phyloP scores from a whole-genome alignment of 2,113 vertebrate genomes.

The Sinocyclocheilus maitianheensis region DNA sequence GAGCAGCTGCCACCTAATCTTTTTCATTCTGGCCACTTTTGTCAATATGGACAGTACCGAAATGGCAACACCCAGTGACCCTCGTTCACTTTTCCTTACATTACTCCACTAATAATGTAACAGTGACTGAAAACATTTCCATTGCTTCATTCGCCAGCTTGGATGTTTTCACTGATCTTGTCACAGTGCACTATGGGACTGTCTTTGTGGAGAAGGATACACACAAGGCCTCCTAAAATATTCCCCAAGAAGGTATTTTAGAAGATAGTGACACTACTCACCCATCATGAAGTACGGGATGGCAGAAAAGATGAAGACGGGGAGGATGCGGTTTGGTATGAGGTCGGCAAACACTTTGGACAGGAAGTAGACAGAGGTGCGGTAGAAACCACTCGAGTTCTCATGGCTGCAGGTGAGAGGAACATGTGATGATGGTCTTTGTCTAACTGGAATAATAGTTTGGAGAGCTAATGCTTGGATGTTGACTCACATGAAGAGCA shows the following conservation, averaged over 20 bases:
- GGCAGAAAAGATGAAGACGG: conserved; percentile 71
- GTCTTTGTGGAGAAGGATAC: too few species aligned
- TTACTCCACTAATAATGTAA: too few species aligned
- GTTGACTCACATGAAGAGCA: conserved; percentile 75
- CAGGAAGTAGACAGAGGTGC: conserved; percentile 64
- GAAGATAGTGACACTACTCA: conserved; percentile 48
- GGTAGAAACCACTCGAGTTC: conserved; percentile 63
- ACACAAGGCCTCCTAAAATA: not conserved
- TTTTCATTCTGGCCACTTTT: too few species aligned
- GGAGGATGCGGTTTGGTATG: conserved; percentile 77
- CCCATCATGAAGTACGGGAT: conserved; percentile 82
- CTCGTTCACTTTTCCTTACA: too few species aligned
- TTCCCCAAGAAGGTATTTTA: not conserved
- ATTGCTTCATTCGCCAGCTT: too few species aligned
- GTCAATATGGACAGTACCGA: too few species aligned
- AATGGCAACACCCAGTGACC: too few species aligned
- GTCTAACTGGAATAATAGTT: not conserved
- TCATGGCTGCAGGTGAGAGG: conserved; percentile 55
- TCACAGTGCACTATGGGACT: too few species aligned
- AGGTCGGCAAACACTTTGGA: conserved; percentile 75
- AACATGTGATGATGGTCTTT: not conserved
- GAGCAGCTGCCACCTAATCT: too few species aligned
- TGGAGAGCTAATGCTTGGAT: not conserved
- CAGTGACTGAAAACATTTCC: too few species aligned
- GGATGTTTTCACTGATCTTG: too few species aligned